Evolutionary conservation across 1,140 invertebrate species (phyloP).

Genomic region (Drosophila kanapiae): DNA sequence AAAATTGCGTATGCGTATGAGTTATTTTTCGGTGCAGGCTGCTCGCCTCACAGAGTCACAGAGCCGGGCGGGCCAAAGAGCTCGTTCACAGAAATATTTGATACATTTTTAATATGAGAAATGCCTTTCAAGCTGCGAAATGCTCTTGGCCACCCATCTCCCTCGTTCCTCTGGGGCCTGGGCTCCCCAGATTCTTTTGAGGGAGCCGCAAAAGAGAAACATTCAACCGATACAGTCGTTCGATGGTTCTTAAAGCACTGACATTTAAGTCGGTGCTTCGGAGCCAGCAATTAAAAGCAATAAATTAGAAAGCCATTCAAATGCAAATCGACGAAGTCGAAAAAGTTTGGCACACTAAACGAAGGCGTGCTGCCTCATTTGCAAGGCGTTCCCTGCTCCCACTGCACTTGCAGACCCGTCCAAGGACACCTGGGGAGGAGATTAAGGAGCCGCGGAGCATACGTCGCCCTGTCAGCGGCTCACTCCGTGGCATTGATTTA

Average conservation of each 20-base stretch:
- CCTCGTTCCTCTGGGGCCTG: background rate
- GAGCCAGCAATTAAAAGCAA: slow-evolving; percentile 65
- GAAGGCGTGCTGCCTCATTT: slow-evolving; percentile 31
- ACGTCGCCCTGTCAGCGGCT: slow-evolving; percentile 64
- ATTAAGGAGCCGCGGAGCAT: slow-evolving; percentile 49
- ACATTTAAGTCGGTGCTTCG: slow-evolving; percentile 45
- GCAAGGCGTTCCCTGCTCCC: slow-evolving; percentile 6
- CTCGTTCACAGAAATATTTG: slow-evolving; percentile 72
- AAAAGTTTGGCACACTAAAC: slow-evolving; percentile 49
- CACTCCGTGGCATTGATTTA: slow-evolving; percentile 66
- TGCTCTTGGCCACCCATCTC: slow-evolving; percentile 36
- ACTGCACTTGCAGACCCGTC: slow-evolving; percentile 36
- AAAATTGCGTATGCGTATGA: slow-evolving; percentile 76
- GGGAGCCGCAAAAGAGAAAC: slow-evolving; percentile 16
- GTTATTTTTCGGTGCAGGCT: slow-evolving; percentile 69
- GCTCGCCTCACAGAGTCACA: slow-evolving; percentile 19
- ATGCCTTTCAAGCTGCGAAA: slow-evolving; percentile 76
- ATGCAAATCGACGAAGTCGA: slow-evolving; percentile 63
- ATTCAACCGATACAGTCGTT: slow-evolving; percentile 9
- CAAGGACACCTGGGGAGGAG: slow-evolving; percentile 42
- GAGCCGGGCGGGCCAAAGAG: slow-evolving; percentile 29
- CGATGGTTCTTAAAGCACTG: slow-evolving; percentile 48
- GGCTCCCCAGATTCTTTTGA: slow-evolving; percentile 58
- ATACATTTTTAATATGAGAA: slow-evolving; percentile 81
- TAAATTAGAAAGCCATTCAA: slow-evolving; percentile 73